Conservation (phyloP, 2,113 vertebrate genomes). For the Dipodomys spectabilis region DNA sequence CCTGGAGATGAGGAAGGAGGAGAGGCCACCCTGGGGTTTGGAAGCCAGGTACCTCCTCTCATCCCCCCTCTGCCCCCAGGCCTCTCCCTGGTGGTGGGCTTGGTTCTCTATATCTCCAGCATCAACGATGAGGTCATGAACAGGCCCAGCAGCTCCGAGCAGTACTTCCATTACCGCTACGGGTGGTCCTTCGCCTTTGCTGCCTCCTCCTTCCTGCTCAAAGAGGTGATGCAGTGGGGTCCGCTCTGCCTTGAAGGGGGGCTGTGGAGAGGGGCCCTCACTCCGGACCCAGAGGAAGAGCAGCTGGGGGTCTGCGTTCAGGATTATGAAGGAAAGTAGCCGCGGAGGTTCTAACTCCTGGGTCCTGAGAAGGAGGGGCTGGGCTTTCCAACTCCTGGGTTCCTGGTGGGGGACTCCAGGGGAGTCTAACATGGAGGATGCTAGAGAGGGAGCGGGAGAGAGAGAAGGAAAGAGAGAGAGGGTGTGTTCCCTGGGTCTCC, state of each 20-base stretch:
- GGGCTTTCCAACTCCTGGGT: background rate
- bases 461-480: too few species aligned
- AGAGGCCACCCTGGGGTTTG: background rate
- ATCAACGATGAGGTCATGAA: slow-evolving; percentile 98
- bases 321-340: background rate
- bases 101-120: slow-evolving; percentile 96
- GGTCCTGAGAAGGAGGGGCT: background rate
- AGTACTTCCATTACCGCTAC: slow-evolving; percentile 95
- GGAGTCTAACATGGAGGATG: too few species aligned
- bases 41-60: background rate
- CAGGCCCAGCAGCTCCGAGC: slow-evolving; percentile 93
- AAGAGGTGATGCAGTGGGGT: slow-evolving; percentile 88
- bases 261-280: background rate
- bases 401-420: too few species aligned
- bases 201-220: slow-evolving; percentile 95
- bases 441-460: too few species aligned
- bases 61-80: slow-evolving; percentile 82
- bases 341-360: background rate
- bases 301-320: background rate
- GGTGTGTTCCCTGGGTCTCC: too few species aligned
- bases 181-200: slow-evolving; percentile 98
- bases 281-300: background rate
- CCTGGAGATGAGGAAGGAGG: background rate
- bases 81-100: slow-evolving; percentile 93
- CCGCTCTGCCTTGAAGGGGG: background rate